phyloP scores from a whole-genome alignment of 2,113 vertebrate genomes.

The Nematolebias whitei region DNA sequence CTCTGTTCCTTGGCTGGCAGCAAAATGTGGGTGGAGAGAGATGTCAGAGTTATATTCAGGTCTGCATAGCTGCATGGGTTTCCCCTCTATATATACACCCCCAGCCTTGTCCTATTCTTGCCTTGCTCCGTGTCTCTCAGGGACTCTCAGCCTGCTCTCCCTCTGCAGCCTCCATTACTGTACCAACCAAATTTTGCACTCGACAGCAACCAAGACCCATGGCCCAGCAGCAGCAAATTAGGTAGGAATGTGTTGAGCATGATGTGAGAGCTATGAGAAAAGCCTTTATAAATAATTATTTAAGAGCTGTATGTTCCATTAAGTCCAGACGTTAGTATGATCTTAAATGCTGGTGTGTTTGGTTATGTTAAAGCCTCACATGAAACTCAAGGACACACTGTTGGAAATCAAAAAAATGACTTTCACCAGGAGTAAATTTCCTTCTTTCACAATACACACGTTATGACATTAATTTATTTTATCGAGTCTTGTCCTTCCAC shows the following conservation, averaged over 20 bases:
- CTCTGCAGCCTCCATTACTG: slow-evolving; percentile 44
- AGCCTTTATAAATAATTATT: not conserved
- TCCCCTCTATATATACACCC: slow-evolving; percentile 64
- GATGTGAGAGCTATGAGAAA: not conserved
- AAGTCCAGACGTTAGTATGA: not conserved
- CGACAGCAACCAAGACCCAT: slow-evolving; percentile 66
- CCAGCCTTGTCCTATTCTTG: slow-evolving; percentile 32
- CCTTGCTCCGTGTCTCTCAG: slow-evolving; percentile 58
- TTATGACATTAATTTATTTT: no score
- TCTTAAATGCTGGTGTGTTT: not conserved
- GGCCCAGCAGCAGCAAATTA: slow-evolving; percentile 83
- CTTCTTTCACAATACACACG: not conserved
- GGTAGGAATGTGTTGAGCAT: slow-evolving; percentile 64
- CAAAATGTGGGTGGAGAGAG: slow-evolving; percentile 51
- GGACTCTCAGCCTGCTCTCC: slow-evolving; percentile 65
- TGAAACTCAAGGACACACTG: not conserved
- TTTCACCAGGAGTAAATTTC: not conserved
- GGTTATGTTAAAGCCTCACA: slow-evolving; percentile 2
- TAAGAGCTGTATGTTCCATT: no score
- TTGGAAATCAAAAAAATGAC: not conserved
- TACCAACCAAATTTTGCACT: slow-evolving; percentile 38
- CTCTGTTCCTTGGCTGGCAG: slow-evolving; percentile 38
- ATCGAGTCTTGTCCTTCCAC: slow-evolving; percentile 22
- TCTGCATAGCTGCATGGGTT: slow-evolving; percentile 28
- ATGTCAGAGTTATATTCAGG: slow-evolving; percentile 18